Evolutionary conservation across 2,888 invertebrate species (phyloP), one percentile per base, ranked within the genome.

Genomic region (Nephrotoma flavescens): DNA sequence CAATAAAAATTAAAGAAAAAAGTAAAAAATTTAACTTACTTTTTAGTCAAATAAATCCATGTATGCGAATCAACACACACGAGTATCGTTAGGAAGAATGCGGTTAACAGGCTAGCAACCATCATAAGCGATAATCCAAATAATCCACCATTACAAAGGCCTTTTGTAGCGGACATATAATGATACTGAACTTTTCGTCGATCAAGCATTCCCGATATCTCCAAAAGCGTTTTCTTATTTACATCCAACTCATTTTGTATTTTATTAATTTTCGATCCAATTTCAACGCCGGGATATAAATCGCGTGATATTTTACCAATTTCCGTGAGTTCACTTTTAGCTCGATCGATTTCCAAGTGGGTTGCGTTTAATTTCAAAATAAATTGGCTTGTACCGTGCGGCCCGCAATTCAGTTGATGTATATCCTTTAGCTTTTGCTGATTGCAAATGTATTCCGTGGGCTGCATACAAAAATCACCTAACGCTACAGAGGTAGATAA

Each of bases 61-160:
- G 98, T 97, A 91, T 98, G 98, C 6, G 98, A 98, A 90, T 98
- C 97, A 87, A 98, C 95, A 93, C 98, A 96, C 86, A 98, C 98
- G 83, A 98, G 94, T 87, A 97, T 95, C 0, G 98, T 98, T 91
- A 98, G 95, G 89, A 98, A 93, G 89, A 98, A 94, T 41, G 98
- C 98, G 86, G 97, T 96, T 42, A 96, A 93, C 45, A 97, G 93
- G 31, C 97, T 96, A n/a, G 98, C 97, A 86, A 96, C 92, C 91
- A 98, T 93, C 94, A 98, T 96, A 87, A 98, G 94, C 12, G 96
- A 95, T 86, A 97, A 92, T 83, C 97, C 98, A 91, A 95, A 93
- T 92, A 98, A 91, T 57, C 97, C 96, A 12, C 95, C 95, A 89
- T 96, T 95, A 91, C 98, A 98, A 31, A 96, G 93, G 7, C 96